Conservation (phyloP, 1,140 invertebrate genomes). For the Musca domestica region DNA sequence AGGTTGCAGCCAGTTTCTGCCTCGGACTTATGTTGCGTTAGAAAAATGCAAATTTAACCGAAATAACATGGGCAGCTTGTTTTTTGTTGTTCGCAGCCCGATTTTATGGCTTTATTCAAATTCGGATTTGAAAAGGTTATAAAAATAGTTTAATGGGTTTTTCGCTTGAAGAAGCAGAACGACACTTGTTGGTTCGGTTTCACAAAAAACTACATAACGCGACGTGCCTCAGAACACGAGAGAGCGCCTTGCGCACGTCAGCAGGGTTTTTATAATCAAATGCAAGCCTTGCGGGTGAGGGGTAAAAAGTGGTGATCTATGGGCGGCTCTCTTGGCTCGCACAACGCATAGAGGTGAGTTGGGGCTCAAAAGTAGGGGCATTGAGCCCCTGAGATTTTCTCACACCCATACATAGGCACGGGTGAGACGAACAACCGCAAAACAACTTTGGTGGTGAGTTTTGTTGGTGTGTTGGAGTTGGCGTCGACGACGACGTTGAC, state of each 20-base stretch:
- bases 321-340: no score
- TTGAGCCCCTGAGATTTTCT: not conserved
- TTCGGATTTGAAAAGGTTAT: not conserved
- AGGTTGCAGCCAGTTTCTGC: not conserved
- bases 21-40: not conserved
- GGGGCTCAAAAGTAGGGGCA: not conserved
- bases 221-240: slow-evolving; percentile 20
- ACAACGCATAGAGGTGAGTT: not conserved
- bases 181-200: slow-evolving; percentile 17
- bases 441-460: not conserved
- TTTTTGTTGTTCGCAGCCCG: no score
- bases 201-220: slow-evolving; percentile 12
- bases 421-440: no score
- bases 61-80: no score
- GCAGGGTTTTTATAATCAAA: slow-evolving; percentile 22
- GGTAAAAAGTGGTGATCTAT: not conserved
- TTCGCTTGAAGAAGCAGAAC: not conserved
- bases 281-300: slow-evolving; percentile 13
- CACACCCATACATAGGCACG: not conserved
- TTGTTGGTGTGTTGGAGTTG: not conserved
- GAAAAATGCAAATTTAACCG: no score
- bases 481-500: not conserved
- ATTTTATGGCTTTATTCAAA: not conserved
- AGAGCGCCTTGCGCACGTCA: slow-evolving; percentile 20
- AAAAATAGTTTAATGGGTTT: not conserved